phyloP scores from a whole-genome alignment of 2,113 vertebrate species.

The Sander lucioperca region DNA sequence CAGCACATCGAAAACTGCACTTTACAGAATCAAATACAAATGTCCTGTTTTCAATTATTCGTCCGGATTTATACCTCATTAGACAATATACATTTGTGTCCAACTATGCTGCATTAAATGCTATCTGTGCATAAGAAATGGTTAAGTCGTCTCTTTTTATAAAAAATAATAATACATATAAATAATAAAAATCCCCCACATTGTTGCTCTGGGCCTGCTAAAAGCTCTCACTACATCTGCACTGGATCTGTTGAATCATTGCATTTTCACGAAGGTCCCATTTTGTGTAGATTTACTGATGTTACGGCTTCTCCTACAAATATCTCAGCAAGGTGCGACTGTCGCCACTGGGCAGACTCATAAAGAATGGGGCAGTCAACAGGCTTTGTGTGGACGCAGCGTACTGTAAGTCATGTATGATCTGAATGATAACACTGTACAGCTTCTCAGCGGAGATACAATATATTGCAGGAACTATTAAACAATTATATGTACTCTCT shows the following conservation, averaged over 20 bases:
- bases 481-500: slow-evolving; percentile 60
- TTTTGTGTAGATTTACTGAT: slow-evolving; percentile 76
- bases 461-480: slow-evolving; percentile 34
- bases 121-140: neutral
- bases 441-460: slow-evolving; percentile 40
- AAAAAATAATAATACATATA: too few relatives aligned
- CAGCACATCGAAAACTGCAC: neutral
- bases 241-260: slow-evolving; percentile 55
- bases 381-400: slow-evolving; percentile 44
- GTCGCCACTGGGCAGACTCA: slow-evolving; percentile 69
- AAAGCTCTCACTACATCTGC: slow-evolving; percentile 61
- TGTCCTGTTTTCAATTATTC: neutral
- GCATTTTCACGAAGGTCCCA: slow-evolving; percentile 78
- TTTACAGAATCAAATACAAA: neutral
- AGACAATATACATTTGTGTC: neutral
- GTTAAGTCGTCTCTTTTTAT: neutral
- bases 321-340: slow-evolving; percentile 72
- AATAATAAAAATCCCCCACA: neutral
- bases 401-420: neutral
- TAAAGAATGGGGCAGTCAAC: slow-evolving; percentile 66
- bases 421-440: slow-evolving; percentile 56
- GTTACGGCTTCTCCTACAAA: slow-evolving; percentile 72
- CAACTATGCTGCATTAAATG: neutral
- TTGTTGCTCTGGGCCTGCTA: slow-evolving; percentile 41
- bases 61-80: neutral